These are phyloP conservation scores for Seriola dumerili DNA, from an alignment of 2,113 vertebrate genomes.

Conservation along the genomic window DNA sequence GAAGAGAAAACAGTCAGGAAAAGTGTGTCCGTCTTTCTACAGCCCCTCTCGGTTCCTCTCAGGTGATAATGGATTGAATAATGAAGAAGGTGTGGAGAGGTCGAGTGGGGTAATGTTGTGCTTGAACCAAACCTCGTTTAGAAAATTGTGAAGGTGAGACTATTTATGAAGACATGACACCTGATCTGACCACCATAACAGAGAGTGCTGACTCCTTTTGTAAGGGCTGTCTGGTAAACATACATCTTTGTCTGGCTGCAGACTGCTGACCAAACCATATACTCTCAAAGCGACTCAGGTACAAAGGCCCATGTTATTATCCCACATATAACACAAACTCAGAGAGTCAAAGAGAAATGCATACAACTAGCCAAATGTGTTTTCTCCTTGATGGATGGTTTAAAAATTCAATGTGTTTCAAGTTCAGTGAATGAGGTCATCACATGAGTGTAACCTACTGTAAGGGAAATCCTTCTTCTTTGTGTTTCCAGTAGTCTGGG, in stretches of 20 bases:
- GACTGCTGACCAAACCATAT: conserved; percentile 51
- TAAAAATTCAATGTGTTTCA: background rate
- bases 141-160: conserved; percentile 68
- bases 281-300: conserved; percentile 28
- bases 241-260: conserved; percentile 47
- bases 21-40: conserved; percentile 13
- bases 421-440: conserved; percentile 29
- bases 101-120: conserved; percentile 60
- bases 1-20: background rate
- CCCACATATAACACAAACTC: background rate
- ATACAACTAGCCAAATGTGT: background rate
- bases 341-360: background rate
- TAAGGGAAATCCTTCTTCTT: background rate
- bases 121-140: conserved; percentile 70
- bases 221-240: conserved; percentile 76
- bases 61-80: conserved; percentile 75
- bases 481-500: conserved; percentile 24
- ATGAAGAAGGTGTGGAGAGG: conserved; percentile 65
- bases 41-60: conserved; percentile 64
- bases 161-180: conserved; percentile 83
- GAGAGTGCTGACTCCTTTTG: conserved; percentile 74
- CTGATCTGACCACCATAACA: conserved; percentile 77
- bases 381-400: background rate
- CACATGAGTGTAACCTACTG: background rate
- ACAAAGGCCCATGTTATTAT: conserved; percentile 34